phyloP scores from a whole-genome alignment of 2,888 invertebrate species.

The Ochropacha duplaris region DNA sequence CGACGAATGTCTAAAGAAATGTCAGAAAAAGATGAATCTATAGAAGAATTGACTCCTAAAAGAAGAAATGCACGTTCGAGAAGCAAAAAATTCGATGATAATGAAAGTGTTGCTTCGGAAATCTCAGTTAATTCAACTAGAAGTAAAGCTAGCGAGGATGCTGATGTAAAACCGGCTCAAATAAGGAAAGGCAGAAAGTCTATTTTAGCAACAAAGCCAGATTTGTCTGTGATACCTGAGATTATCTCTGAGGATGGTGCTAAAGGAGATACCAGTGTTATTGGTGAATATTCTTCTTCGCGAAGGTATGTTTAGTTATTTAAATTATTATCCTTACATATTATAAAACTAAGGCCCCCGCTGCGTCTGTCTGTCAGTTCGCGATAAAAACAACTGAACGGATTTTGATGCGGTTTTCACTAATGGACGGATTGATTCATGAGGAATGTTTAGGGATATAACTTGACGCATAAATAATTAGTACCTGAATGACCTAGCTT shows the following conservation, averaged over 20 bases:
- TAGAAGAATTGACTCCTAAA: conserved; percentile 60
- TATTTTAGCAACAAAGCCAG: conserved; percentile 56
- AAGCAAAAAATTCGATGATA: conserved; percentile 61
- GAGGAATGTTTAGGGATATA: no score
- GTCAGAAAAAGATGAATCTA: conserved; percentile 51
- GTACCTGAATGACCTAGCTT: no score
- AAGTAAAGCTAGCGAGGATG: conserved; percentile 50
- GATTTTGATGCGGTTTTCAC: no score
- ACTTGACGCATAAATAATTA: no score
- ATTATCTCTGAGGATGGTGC: conserved; percentile 51
- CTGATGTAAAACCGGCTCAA: conserved; percentile 32
- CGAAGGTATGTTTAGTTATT: conserved; percentile 55
- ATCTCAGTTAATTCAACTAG: conserved; percentile 52
- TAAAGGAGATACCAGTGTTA: conserved; percentile 32
- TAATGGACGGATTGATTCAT: no score
- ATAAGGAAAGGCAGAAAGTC: conserved; percentile 60
- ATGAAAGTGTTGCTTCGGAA: conserved; percentile 61
- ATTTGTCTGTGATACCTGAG: conserved; percentile 75
- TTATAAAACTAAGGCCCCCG: no score
- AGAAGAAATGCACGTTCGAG: conserved; percentile 44
- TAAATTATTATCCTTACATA: background rate
- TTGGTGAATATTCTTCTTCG: conserved; percentile 54
- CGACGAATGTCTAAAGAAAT: conserved; percentile 67
- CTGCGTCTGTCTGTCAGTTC: no score
- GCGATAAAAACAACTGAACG: no score